Conservation (phyloP, 2,888 invertebrate species). For the Myopa testacea region DNA sequence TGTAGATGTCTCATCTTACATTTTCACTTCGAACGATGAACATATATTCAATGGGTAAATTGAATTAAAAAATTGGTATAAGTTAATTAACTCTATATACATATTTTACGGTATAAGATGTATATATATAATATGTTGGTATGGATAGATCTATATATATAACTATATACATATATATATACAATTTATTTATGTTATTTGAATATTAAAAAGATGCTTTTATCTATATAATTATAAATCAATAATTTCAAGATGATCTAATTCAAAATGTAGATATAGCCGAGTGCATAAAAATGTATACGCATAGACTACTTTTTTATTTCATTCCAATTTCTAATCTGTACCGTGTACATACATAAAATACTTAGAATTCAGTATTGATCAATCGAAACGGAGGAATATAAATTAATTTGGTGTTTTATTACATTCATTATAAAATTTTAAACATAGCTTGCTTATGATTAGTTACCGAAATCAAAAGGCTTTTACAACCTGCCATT, state of each 20-base stretch:
- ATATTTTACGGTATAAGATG: not conserved
- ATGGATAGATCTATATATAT: constrained; percentile 39
- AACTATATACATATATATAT: constrained; percentile 31
- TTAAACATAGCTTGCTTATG: not conserved
- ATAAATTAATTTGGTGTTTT: too few species aligned
- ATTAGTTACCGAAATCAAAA: too few species aligned
- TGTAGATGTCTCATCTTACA: not conserved
- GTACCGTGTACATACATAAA: not conserved
- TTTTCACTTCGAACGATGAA: not conserved
- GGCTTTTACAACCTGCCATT: too few species aligned
- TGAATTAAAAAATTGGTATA: not conserved
- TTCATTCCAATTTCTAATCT: constrained; percentile 3
- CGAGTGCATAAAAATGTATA: not conserved
- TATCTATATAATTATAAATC: not conserved
- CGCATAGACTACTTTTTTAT: not conserved
- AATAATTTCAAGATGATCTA: not conserved
- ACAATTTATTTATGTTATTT: constrained; percentile 29
- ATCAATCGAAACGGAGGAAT: too few species aligned
- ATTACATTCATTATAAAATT: too few species aligned
- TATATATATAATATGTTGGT: constrained; percentile 16
- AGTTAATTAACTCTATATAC: not conserved
- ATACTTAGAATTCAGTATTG: too few species aligned
- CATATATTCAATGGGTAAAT: not conserved
- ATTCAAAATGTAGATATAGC: not conserved
- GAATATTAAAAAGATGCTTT: not conserved